These are phyloP conservation scores for Caenorhabditis doughertyi DNA, from an alignment of 2,888 invertebrate genomes.

Conservation along the genomic window DNA sequence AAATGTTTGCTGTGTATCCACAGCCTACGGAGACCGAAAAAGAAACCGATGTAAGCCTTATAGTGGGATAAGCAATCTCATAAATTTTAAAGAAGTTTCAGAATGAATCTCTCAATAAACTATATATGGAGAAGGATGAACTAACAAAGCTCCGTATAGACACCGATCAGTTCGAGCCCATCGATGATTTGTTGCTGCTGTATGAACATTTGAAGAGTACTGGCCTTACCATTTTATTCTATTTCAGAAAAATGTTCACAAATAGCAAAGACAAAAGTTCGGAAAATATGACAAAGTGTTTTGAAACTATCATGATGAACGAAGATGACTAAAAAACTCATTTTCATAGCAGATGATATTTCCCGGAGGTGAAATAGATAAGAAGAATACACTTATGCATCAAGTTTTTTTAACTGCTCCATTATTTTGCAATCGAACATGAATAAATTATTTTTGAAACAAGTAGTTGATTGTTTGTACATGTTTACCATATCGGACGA, in stretches of 20 bases:
- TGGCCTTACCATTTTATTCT: not conserved
- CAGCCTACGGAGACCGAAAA: constrained; percentile 21
- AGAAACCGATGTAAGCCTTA: constrained; percentile 5
- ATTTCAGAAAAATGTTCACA: constrained; percentile 30
- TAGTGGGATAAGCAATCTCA: too few relatives aligned
- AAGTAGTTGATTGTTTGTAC: not conserved
- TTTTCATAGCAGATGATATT: too few relatives aligned
- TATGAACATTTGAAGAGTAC: not conserved
- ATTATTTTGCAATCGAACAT: too few relatives aligned
- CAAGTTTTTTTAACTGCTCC: not conserved
- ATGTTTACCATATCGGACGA: constrained; percentile 31
- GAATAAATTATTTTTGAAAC: not conserved
- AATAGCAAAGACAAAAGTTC: not conserved
- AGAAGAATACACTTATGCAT: not conserved
- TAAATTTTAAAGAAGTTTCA: not conserved
- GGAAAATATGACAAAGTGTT: constrained; percentile 14
- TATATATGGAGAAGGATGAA: constrained; percentile 7
- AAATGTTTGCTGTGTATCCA: constrained; percentile 44
- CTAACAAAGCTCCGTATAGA: not conserved
- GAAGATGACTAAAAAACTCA: not conserved
- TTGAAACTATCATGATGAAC: not conserved
- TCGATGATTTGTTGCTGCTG: constrained; percentile 31
- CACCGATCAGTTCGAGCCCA: not conserved
- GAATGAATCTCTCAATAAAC: not conserved
- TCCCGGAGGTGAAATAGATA: not conserved